These are phyloP conservation scores for Litoditis marina DNA, from an alignment of 2,888 invertebrate species.

Conservation along the genomic window DNA sequence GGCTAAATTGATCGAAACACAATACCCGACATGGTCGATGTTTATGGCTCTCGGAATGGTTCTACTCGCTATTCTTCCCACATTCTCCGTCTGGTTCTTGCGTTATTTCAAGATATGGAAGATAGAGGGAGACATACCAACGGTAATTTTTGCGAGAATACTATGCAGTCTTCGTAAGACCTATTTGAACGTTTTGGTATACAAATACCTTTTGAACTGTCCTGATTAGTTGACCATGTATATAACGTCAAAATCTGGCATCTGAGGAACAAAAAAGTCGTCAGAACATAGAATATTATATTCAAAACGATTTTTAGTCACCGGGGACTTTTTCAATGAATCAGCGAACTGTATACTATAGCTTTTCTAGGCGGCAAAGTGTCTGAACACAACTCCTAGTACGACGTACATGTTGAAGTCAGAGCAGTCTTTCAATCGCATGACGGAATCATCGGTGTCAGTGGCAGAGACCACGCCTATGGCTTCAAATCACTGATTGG, in stretches of 20 bases:
- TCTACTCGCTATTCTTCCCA: slow-evolving; percentile 67
- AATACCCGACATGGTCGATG: slow-evolving; percentile 59
- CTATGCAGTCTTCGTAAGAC: too few relatives aligned
- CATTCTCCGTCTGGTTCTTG: slow-evolving; percentile 80
- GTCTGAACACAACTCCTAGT: slow-evolving; percentile 86
- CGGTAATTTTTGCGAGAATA: slow-evolving; percentile 31
- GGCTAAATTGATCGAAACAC: slow-evolving; percentile 39
- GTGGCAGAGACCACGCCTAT: slow-evolving; percentile 23
- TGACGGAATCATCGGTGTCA: slow-evolving; percentile 54
- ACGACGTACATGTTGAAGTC: slow-evolving; percentile 86
- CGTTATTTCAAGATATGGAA: slow-evolving; percentile 83
- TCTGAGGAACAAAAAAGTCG: not conserved
- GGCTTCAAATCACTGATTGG: too few relatives aligned
- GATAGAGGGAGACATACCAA: slow-evolving; percentile 81
- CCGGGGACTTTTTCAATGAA: not conserved
- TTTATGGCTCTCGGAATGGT: slow-evolving; percentile 58
- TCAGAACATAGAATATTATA: too few relatives aligned
- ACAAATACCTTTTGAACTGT: too few relatives aligned
- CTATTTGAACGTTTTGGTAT: too few relatives aligned
- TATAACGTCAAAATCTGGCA: slow-evolving; percentile 1
- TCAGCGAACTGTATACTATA: not conserved
- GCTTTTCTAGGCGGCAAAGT: slow-evolving; percentile 76
- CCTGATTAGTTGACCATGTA: too few relatives aligned
- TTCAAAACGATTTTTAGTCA: too few relatives aligned
- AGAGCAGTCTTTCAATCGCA: slow-evolving; percentile 58